phyloP scores from a whole-genome alignment of 2,797 vertebrate species.

The Sebastes iracundus region DNA sequence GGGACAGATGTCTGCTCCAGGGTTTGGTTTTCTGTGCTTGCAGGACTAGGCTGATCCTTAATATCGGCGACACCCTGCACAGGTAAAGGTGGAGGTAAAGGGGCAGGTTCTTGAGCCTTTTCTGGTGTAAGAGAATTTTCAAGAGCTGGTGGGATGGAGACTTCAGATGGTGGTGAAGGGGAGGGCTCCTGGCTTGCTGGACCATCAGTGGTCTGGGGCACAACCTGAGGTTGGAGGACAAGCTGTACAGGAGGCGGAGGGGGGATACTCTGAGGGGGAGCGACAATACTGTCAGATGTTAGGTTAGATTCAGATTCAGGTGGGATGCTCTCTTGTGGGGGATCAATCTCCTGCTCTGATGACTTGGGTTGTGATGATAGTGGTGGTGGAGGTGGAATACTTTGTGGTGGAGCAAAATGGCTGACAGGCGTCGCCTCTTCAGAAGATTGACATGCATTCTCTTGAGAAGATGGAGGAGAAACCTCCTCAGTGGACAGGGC shows the following conservation, averaged over 20 bases:
- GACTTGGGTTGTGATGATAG: constrained; percentile 2
- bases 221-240: constrained; percentile 18
- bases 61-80: constrained; percentile 16
- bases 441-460: neutral
- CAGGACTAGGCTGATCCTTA: constrained; percentile 31
- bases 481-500: constrained; percentile 4
- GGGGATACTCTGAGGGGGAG: constrained; percentile 53
- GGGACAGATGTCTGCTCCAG: constrained; percentile 64
- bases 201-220: neutral
- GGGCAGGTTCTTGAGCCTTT: constrained; percentile 18
- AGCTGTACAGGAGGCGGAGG: constrained; percentile 52
- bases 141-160: neutral
- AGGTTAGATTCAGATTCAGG: constrained; percentile 8
- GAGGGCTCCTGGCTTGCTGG: constrained; percentile 19
- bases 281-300: constrained; percentile 42
- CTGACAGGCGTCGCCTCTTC: constrained; percentile 18
- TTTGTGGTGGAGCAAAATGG: constrained; percentile 36
- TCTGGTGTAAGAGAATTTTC: constrained; percentile 15
- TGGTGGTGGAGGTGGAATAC: constrained; percentile 58
- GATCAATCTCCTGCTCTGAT: constrained; percentile 24
- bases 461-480: constrained; percentile 2
- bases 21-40: constrained; percentile 49
- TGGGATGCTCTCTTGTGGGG: constrained; percentile 21
- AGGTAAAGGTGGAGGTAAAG: constrained; percentile 56
- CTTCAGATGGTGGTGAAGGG: constrained; percentile 24